Conservation (phyloP, 2,888 invertebrate species). For the Bhutanitis thaidina region DNA sequence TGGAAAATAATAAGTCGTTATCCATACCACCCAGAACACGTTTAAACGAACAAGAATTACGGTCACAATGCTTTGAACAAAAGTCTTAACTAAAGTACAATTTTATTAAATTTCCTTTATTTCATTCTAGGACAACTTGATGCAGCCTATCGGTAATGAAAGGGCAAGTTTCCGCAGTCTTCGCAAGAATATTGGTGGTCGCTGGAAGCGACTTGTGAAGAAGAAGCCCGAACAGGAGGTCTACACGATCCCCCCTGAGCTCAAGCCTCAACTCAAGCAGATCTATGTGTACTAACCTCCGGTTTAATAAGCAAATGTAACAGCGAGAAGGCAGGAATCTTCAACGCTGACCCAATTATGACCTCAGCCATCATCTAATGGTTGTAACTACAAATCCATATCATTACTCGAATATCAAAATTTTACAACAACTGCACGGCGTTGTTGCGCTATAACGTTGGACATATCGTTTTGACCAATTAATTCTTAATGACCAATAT, state of each 20-base stretch:
- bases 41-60: background rate
- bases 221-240: constrained; percentile 90
- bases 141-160: constrained; percentile 85
- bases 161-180: constrained; percentile 90
- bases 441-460: constrained; percentile 49
- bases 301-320: constrained; percentile 28
- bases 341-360: constrained; percentile 46
- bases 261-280: constrained; percentile 92
- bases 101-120: constrained; percentile 36
- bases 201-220: constrained; percentile 91
- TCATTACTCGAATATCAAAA: constrained; percentile 70
- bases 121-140: constrained; percentile 87
- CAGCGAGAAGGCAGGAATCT: constrained; percentile 67
- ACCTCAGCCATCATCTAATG: constrained; percentile 55
- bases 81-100: constrained; percentile 24
- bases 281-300: constrained; percentile 88
- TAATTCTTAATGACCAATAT: constrained; percentile 68
- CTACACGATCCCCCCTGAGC: constrained; percentile 91
- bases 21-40: background rate
- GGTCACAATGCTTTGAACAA: background rate
- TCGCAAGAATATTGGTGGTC: constrained; percentile 91
- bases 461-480: constrained; percentile 77
- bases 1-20: constrained; percentile 39
- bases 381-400: constrained; percentile 64
- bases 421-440: constrained; percentile 54